Evolutionary conservation across 35 echinoderm and acorn worm genomes (phyloP), one percentile per base, ranked within the genome.

Genomic region (Eucidaris tribuloides): DNA sequence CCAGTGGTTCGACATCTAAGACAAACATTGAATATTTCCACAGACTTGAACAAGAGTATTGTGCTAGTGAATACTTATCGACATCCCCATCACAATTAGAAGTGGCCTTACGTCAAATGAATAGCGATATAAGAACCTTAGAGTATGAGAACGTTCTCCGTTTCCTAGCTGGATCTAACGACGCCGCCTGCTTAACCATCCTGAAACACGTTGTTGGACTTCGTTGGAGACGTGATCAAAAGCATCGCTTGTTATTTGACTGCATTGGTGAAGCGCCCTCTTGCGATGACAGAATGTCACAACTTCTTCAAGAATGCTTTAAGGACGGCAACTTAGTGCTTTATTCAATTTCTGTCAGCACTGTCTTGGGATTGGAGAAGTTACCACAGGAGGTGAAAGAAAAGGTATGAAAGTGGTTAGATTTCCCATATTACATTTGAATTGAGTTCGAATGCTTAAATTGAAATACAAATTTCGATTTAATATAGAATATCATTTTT

Each of bases 41-140:
- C 68, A 74, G 44, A 44, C 29, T 74, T 27, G 68, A 5, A 74
- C 68, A 74, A 20, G 68, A 74, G 68, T 74, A 74, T 44, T 44
- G 34, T 44, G 68, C 37, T 35, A 44, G 34, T 40, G 44, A 44
- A 23, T 74, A 42, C 68, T 44, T 74, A 22, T 27, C 68, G 13
- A 41, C 35, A 25, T 38, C 33, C 7, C n/a, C 9, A 5, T 13
- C 9, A 6, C 7, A 44, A n/a, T 40, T 74, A 1, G 41, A 74
- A 14, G 18, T 15, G 2, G 38, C 44, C 41, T 22, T 74, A 1
- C 13, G 44, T 9, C 11, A 23, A 35, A 7, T 74, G 44, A 1
- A n/a, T n/a, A 41, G 15, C 24, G 44, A 40, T 44, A 5, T 7
- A 6, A 74, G 15, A 74, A 33, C 68, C 2, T 36, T 74, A n/a